These are phyloP conservation scores for Psittacula derbiana DNA, from an alignment of 2,797 vertebrate genomes.

Conservation along the genomic window DNA sequence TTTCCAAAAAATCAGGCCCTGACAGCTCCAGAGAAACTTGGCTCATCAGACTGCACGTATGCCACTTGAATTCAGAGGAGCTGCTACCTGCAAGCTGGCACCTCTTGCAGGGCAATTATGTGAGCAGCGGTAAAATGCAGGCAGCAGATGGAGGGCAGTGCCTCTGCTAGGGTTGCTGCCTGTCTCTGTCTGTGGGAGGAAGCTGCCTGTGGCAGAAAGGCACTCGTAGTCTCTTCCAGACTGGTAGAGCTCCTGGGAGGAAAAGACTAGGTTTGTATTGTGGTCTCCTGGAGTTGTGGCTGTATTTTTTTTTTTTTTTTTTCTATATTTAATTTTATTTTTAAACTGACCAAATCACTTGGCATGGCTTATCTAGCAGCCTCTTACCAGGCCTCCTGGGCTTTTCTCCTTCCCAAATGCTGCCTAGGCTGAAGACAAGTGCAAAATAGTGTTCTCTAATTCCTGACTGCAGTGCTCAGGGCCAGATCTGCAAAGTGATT, in stretches of 20 bases:
- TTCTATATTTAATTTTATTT: neutral
- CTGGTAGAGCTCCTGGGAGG: neutral
- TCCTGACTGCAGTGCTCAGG: neutral
- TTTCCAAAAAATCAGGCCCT: conserved; percentile 45
- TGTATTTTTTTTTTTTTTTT: neutral
- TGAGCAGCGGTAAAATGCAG: neutral
- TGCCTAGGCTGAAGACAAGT: neutral
- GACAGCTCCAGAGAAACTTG: conserved; percentile 61
- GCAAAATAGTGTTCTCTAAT: neutral
- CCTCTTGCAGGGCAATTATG: neutral
- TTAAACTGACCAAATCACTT: neutral
- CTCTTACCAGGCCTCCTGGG: neutral
- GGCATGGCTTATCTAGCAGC: neutral
- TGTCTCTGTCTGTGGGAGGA: neutral
- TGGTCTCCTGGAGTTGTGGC: neutral
- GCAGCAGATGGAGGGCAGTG: neutral
- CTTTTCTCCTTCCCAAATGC: neutral
- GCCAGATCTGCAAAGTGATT: neutral
- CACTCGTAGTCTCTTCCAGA: rapidly evolving
- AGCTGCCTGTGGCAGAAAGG: neutral
- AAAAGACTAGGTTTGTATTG: rapidly evolving
- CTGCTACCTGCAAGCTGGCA: conserved; percentile 38
- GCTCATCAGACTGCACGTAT: neutral
- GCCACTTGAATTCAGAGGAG: neutral
- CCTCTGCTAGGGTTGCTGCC: neutral